Percentiles rank a stretch among this genome's conserved stretches.
Conservation (phyloP, 2,888 invertebrate genomes). For the Tiliacea aurago region DNA sequence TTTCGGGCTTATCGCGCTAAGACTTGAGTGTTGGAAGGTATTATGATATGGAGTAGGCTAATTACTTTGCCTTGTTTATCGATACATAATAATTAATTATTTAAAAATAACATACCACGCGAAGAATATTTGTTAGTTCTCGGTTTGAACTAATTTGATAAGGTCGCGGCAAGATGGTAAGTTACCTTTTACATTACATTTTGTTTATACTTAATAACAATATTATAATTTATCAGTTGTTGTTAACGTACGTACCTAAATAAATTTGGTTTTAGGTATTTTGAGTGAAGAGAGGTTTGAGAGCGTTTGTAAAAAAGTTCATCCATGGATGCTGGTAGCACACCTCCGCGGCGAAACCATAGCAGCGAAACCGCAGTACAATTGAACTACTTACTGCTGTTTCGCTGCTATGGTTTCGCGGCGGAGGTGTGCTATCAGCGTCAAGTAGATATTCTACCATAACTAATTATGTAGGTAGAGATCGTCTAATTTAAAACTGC, state of each 20-base stretch:
- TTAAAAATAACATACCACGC: background rate
- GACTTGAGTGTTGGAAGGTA: slow-evolving; percentile 2
- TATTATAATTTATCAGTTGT: background rate
- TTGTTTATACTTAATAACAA: background rate
- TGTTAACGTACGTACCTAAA: background rate
- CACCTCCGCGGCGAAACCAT: no score
- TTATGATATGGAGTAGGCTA: slow-evolving; percentile 36
- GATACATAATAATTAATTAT: slow-evolving; percentile 17
- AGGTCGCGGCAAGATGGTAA: slow-evolving; percentile 47
- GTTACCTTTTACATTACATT: background rate
- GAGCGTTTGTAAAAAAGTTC: background rate
- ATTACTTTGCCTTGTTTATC: slow-evolving; percentile 30
- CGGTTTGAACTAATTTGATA: slow-evolving; percentile 17
- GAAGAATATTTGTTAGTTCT: slow-evolving; percentile 20
- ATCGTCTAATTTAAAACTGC: no score
- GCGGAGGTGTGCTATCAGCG: no score
- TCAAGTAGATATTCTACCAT: no score
- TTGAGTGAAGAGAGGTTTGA: background rate
- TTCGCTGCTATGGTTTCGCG: no score
- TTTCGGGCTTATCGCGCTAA: slow-evolving; percentile 23
- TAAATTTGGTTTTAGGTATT: background rate
- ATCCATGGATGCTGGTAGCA: no score
- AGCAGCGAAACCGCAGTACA: no score
- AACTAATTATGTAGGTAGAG: no score
- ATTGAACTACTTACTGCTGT: no score